These are phyloP conservation scores for Anoplophora glabripennis DNA, from an alignment of 1,140 invertebrate species.

Conservation along the genomic window DNA sequence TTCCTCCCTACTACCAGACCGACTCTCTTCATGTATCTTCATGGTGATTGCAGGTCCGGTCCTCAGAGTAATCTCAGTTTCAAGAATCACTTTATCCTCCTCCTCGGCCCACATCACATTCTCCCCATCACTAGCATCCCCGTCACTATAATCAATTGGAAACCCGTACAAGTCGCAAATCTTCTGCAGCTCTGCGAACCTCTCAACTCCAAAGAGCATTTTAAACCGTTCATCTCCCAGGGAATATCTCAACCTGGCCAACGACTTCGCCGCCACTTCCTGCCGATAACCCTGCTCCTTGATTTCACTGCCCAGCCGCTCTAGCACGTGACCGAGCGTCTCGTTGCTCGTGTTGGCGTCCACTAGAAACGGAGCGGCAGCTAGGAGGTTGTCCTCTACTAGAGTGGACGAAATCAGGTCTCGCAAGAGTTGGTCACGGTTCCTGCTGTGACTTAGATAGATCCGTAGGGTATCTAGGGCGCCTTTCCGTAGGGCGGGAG, in stretches of 20 bases:
- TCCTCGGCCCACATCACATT: slow-evolving; percentile 14
- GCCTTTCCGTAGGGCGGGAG: slow-evolving; percentile 72
- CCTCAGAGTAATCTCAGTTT: slow-evolving; percentile 77
- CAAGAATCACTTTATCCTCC: slow-evolving; percentile 65
- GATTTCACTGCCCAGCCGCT: neutral
- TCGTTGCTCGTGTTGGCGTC: neutral
- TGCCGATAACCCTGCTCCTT: neutral
- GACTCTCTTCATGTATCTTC: slow-evolving; percentile 72
- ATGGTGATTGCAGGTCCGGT: slow-evolving; percentile 75
- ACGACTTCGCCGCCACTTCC: slow-evolving; percentile 8
- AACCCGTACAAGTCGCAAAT: slow-evolving; percentile 23
- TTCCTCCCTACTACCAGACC: slow-evolving; percentile 45
- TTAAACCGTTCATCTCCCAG: slow-evolving; percentile 13
- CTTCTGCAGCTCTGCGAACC: slow-evolving; percentile 4
- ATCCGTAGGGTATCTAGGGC: slow-evolving; percentile 11
- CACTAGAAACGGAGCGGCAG: slow-evolving; percentile 5
- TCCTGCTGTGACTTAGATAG: slow-evolving; percentile 7
- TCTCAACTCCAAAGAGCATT: slow-evolving; percentile 1
- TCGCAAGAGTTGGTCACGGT: slow-evolving; percentile 5
- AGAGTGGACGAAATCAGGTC: slow-evolving; percentile 4
- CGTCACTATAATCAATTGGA: slow-evolving; percentile 16
- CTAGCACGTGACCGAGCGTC: slow-evolving; percentile 1
- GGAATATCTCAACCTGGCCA: slow-evolving; percentile 3
- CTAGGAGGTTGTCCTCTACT: neutral
- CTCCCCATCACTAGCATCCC: neutral